These are phyloP conservation scores for Scophthalmus maximus DNA, from an alignment of 2,113 vertebrate species.

Conservation along the genomic window DNA sequence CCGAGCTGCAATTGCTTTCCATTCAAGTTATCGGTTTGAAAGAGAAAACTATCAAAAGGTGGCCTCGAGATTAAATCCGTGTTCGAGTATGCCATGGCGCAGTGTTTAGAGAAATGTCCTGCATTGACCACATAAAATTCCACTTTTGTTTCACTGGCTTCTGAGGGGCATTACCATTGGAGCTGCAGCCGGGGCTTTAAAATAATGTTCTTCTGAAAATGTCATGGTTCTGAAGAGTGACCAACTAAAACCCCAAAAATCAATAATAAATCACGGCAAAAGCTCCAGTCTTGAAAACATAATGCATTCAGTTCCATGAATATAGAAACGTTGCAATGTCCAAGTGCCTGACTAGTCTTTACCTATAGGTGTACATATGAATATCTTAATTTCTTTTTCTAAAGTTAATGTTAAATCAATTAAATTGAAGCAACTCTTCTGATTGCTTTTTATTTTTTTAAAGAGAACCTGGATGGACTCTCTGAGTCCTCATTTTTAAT, in stretches of 20 bases:
- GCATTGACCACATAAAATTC: constrained; percentile 13
- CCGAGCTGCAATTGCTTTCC: constrained; percentile 43
- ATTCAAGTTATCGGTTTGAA: constrained; percentile 35
- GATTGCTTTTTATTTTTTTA: neutral
- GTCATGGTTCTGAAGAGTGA: constrained; percentile 65
- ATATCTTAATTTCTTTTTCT: too few species aligned
- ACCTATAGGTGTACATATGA: too few species aligned
- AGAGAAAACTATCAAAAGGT: constrained; percentile 39
- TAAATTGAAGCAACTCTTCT: too few species aligned
- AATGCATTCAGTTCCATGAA: neutral
- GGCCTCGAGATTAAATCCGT: constrained; percentile 40
- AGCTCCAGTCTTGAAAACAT: neutral
- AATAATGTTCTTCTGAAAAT: constrained; percentile 70
- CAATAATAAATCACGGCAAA: constrained; percentile 68
- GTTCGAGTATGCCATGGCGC: constrained; percentile 21
- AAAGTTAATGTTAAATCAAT: too few species aligned
- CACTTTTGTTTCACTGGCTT: constrained; percentile 47
- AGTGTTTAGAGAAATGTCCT: constrained; percentile 11
- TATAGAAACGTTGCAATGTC: neutral
- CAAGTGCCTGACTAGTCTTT: too few species aligned
- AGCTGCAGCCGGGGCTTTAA: constrained; percentile 46
- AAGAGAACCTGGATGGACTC: neutral
- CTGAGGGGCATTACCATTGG: constrained; percentile 55
- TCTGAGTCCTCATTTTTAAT: constrained; percentile 18
- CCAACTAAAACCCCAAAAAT: constrained; percentile 52